These are phyloP conservation scores for Chaunax sp. DNA, from an alignment of 2,797 vertebrate species.

Conservation along the genomic window DNA sequence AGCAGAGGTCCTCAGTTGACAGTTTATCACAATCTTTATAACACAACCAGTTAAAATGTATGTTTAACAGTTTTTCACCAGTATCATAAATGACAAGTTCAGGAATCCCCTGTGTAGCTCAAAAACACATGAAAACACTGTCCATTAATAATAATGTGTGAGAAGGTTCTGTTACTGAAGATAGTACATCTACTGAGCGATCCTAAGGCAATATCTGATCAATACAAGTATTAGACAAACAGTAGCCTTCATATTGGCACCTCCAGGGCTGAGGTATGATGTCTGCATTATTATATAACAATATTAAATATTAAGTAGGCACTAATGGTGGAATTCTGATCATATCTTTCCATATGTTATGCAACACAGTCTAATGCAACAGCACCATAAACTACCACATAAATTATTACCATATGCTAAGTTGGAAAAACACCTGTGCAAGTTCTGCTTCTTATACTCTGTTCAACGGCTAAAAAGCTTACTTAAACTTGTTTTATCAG, in stretches of 20 bases:
- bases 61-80: neutral
- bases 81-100: neutral
- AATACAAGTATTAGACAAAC: neutral
- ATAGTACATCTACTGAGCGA: neutral
- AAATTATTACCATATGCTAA: too few relatives aligned
- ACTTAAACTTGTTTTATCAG: too few relatives aligned
- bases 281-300: neutral
- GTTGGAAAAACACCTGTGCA: too few relatives aligned
- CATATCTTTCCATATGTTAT: neutral
- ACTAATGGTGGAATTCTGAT: neutral
- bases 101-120: neutral
- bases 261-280: neutral
- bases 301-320: constrained; percentile 1
- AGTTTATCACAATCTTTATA: neutral
- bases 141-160: neutral
- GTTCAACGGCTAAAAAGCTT: too few relatives aligned
- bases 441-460: too few relatives aligned
- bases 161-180: neutral
- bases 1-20: constrained; percentile 43
- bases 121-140: neutral
- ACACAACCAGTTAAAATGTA: too few relatives aligned
- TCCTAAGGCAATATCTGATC: neutral
- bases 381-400: too few relatives aligned
- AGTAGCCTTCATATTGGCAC: neutral
- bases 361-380: too few relatives aligned